Evolutionary conservation across 2,797 vertebrate species (phyloP).

Genomic region (Urosaurus nigricauda): DNA sequence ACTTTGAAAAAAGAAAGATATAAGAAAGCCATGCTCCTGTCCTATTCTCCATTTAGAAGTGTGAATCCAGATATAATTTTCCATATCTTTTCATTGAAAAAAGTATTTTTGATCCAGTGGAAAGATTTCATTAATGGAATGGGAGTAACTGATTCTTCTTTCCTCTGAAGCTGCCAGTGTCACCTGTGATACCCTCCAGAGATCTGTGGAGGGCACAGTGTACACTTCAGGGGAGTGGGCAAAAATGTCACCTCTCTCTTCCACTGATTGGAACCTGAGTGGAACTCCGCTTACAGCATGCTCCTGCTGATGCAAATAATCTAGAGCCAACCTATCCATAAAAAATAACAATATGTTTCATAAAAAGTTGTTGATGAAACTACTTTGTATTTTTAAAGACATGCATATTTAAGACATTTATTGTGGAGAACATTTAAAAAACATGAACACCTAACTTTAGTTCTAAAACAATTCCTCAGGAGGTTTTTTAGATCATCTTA

Average conservation of each 20-base stretch:
- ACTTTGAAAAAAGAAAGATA: not conserved
- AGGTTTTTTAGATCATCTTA: conserved; percentile 44
- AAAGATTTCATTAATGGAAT: not conserved
- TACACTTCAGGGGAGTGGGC: not conserved
- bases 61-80: not conserved
- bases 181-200: not conserved
- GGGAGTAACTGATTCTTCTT: not conserved
- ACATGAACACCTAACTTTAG: not conserved
- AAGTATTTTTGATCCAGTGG: not conserved
- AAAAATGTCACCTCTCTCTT: not conserved
- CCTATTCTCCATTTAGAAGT: not conserved
- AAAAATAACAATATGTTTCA: not conserved
- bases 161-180: not conserved
- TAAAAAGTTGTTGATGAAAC: not conserved
- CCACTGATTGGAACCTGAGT: not conserved
- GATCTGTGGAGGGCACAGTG: not conserved
- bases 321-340: not conserved
- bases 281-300: not conserved
- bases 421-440: not conserved
- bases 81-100: not conserved
- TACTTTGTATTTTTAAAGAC: conserved; percentile 9
- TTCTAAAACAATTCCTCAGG: not conserved
- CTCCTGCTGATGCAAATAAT: not conserved
- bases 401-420: not conserved
- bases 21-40: not conserved